Evolutionary conservation across 2,113 vertebrate species (phyloP).

Genomic region (Osmerus eperlanus): DNA sequence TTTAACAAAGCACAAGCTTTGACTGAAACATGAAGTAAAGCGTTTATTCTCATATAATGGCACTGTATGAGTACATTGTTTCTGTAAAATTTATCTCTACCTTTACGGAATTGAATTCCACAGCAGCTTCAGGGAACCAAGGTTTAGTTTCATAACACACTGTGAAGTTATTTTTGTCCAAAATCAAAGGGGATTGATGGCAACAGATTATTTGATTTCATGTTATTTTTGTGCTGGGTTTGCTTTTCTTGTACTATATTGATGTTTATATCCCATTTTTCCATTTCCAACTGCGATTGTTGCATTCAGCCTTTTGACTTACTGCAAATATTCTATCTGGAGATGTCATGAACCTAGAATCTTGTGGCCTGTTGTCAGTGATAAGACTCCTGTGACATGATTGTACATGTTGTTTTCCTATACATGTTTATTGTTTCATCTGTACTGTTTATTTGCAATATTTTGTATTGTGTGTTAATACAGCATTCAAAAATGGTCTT

Average conservation of each 20-base stretch:
- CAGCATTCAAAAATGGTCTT: constrained; percentile 44
- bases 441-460: constrained; percentile 46
- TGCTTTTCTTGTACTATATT: no score
- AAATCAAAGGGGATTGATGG: constrained; percentile 27
- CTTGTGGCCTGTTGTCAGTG: constrained; percentile 43
- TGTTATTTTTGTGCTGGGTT: no score
- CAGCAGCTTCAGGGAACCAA: constrained; percentile 4
- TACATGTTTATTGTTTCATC: constrained; percentile 19
- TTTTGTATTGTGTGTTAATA: constrained; percentile 61
- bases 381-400: constrained; percentile 36
- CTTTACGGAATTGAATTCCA: no score
- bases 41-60: constrained; percentile 36
- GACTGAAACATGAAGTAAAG: constrained; percentile 23
- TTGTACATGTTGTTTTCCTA: constrained; percentile 34
- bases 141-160: constrained; percentile 53
- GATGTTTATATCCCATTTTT: no score
- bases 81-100: no score
- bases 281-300: constrained; percentile 12
- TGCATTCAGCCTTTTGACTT: constrained; percentile 42
- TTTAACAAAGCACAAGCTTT: background rate
- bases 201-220: background rate
- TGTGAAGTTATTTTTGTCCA: constrained; percentile 61
- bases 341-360: constrained; percentile 51
- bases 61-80: constrained; percentile 14
- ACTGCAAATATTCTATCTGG: constrained; percentile 45